Conservation (phyloP, 2,888 invertebrate genomes). For the Platycheirus albimanus region DNA sequence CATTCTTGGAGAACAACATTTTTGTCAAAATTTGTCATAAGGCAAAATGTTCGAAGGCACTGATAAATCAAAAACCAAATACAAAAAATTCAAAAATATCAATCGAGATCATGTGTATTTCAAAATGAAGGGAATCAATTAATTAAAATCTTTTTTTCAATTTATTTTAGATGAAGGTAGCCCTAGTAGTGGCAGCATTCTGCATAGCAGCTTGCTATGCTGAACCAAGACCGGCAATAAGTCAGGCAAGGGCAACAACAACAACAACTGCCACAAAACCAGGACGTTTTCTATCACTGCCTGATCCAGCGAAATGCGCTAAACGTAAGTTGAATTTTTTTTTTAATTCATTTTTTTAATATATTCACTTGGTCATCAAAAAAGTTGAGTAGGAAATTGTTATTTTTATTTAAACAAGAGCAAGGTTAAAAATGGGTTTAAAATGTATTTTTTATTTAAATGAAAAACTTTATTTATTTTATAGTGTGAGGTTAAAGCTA, state of each 20-base stretch:
- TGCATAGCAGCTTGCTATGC: constrained; percentile 85
- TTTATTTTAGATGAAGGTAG: constrained; percentile 87
- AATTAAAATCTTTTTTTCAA: constrained; percentile 1
- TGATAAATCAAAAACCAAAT: no score
- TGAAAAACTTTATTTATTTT: no score
- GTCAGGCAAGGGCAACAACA: constrained; percentile 85
- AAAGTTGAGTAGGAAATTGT: background rate
- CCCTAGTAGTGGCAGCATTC: constrained; percentile 85
- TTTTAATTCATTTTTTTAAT: background rate
- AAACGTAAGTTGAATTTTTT: constrained; percentile 88
- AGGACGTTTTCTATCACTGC: constrained; percentile 92
- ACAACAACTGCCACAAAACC: constrained; percentile 87
- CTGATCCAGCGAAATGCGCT: constrained; percentile 91
- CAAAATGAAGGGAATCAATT: background rate
- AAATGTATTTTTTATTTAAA: no score
- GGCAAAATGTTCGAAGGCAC: no score
- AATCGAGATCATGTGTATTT: constrained; percentile 12
- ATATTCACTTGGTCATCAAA: background rate
- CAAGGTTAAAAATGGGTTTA: no score
- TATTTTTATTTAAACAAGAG: no score
- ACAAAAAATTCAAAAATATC: background rate
- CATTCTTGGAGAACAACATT: no score
- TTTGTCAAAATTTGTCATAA: no score
- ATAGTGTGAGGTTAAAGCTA: no score
- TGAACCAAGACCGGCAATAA: constrained; percentile 84